phyloP scores from a whole-genome alignment of 2,888 invertebrate genomes.

The Drosophila meridionalis region DNA sequence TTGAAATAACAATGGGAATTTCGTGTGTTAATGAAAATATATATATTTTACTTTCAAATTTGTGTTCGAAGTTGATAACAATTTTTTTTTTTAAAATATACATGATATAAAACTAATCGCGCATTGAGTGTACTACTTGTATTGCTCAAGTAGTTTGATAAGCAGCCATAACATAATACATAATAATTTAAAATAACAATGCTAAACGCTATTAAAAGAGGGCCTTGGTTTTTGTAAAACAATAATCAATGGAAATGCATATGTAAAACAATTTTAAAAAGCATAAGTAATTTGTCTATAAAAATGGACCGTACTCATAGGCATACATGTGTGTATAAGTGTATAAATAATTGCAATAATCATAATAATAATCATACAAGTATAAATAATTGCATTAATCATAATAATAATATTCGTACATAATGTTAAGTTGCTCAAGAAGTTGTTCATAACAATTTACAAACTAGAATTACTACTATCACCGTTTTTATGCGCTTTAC shows the following conservation, averaged over 20 bases:
- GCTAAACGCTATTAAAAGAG: slow-evolving; percentile 41
- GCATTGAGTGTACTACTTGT: slow-evolving; percentile 51
- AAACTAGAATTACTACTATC: slow-evolving; percentile 74
- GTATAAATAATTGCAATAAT: slow-evolving; percentile 40
- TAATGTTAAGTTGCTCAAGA: slow-evolving; percentile 45
- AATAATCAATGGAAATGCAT: slow-evolving; percentile 58
- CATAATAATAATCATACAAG: slow-evolving; percentile 9
- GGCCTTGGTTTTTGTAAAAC: slow-evolving; percentile 59
- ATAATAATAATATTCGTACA: slow-evolving; percentile 25
- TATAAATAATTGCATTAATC: slow-evolving; percentile 32
- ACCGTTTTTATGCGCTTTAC: slow-evolving; percentile 66
- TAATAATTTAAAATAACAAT: slow-evolving; percentile 76
- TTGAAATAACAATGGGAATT: slow-evolving; percentile 16
- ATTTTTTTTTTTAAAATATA: slow-evolving; percentile 54
- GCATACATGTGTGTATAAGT: slow-evolving; percentile 22
- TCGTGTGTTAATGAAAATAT: slow-evolving; percentile 64
- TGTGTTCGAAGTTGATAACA: slow-evolving; percentile 72
- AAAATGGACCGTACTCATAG: slow-evolving; percentile 32
- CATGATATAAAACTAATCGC: slow-evolving; percentile 59
- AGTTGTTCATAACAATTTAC: slow-evolving; percentile 75
- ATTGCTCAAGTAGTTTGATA: slow-evolving; percentile 51
- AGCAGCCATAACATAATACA: slow-evolving; percentile 71
- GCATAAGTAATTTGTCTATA: slow-evolving; percentile 61
- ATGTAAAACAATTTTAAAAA: slow-evolving; percentile 59
- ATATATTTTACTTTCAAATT: slow-evolving; percentile 68